A percentile compares a stretch with the other conserved stretches of the same genome.
Evolutionary conservation across 2,113 vertebrate genomes (phyloP).

Genomic region (Leucoraja erinaceus): DNA sequence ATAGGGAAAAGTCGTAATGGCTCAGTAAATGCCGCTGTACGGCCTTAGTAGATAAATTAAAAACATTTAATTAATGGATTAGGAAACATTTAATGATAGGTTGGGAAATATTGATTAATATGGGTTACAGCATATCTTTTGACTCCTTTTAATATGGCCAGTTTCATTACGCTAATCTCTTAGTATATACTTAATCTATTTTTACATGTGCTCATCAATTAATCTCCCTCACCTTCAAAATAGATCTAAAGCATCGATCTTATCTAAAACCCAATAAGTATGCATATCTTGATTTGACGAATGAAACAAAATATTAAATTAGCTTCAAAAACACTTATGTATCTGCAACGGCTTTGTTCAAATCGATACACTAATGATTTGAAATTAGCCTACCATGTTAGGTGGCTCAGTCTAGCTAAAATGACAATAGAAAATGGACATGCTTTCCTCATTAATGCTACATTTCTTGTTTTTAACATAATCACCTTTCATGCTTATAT

Average conservation of each 20-base stretch:
- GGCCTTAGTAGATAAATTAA: conserved; percentile 49
- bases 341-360: not conserved
- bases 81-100: conserved; percentile 55
- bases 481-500: not conserved
- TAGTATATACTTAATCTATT: not conserved
- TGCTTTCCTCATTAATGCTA: not conserved
- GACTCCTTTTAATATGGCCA: not conserved
- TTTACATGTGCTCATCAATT: not conserved
- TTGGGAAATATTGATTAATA: conserved; percentile 45
- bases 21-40: conserved; percentile 47
- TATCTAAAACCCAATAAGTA: not conserved
- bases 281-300: not conserved
- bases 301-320: conserved; percentile 25
- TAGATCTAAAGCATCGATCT: not conserved
- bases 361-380: no score
- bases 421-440: not conserved
- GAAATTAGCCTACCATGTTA: not conserved
- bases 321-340: no score
- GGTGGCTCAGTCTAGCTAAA: not conserved
- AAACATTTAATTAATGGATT: conserved; percentile 43
- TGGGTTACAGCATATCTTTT: not conserved
- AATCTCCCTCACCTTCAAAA: not conserved
- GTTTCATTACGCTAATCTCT: not conserved
- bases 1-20: conserved; percentile 41
- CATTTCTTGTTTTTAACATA: not conserved